phyloP scores from a whole-genome alignment of 2,888 invertebrate species.

The Caradrina clavipalpis region DNA sequence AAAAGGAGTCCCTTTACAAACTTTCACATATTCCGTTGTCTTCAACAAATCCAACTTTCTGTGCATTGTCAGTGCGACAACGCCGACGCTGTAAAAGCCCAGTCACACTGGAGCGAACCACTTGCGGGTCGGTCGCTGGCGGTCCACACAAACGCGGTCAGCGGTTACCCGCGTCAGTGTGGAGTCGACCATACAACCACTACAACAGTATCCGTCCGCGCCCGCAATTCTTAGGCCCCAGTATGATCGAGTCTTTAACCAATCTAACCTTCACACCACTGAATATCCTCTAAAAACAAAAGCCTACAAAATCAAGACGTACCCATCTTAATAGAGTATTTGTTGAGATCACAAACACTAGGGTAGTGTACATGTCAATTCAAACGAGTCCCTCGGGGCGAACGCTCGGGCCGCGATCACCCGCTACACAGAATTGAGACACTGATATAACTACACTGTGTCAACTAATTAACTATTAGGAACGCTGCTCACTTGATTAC shows the following conservation, averaged over 20 bases:
- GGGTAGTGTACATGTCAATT: conserved; percentile 53
- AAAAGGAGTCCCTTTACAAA: not conserved
- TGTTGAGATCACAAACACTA: conserved; percentile 33
- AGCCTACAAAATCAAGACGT: conserved; percentile 18
- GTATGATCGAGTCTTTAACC: too few relatives aligned
- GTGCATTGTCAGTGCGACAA: too few relatives aligned
- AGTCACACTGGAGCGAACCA: not conserved
- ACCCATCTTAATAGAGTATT: conserved; percentile 29
- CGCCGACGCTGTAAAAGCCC: not conserved
- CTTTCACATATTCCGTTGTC: too few relatives aligned
- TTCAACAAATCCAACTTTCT: not conserved
- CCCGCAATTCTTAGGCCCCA: too few relatives aligned
- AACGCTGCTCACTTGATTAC: conserved; percentile 33
- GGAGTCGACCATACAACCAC: too few relatives aligned
- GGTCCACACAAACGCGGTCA: too few relatives aligned
- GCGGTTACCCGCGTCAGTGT: too few relatives aligned
- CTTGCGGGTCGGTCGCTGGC: not conserved
- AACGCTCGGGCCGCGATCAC: conserved; percentile 33
- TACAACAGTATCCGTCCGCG: too few relatives aligned
- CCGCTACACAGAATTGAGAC: conserved; percentile 49
- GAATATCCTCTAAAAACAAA: not conserved
- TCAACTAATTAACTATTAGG: conserved; percentile 57
- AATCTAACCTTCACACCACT: not conserved
- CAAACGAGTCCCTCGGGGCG: conserved; percentile 50
- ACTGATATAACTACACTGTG: conserved; percentile 47